These are phyloP conservation scores for Pristis pectinata DNA, from an alignment of 2,797 vertebrate genomes.

Conservation along the genomic window DNA sequence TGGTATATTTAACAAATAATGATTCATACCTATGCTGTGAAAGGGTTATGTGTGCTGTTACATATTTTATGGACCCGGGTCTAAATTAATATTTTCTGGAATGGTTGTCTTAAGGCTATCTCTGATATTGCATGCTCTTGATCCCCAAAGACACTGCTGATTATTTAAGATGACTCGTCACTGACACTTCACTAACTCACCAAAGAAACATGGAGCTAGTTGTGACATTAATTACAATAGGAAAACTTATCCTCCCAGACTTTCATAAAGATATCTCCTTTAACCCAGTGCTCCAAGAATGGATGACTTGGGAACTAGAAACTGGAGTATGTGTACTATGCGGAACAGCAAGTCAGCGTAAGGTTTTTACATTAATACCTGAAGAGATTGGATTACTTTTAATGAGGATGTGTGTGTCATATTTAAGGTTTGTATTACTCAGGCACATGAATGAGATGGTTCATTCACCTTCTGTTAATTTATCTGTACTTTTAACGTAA, in stretches of 20 bases:
- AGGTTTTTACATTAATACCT: too few relatives aligned
- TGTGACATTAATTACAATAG: neutral
- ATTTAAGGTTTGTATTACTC: neutral
- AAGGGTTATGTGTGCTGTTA: slow-evolving; percentile 17
- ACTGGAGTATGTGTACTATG: neutral
- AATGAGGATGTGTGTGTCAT: neutral
- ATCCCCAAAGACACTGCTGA: neutral
- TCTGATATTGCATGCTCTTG: slow-evolving; percentile 20
- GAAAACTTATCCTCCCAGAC: neutral
- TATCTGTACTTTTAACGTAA: neutral
- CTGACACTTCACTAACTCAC: neutral
- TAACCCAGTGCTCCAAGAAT: neutral
- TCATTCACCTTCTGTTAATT: neutral
- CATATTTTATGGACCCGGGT: slow-evolving; percentile 30
- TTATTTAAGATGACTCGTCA: slow-evolving; percentile 28
- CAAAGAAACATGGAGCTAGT: neutral
- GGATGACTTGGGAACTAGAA: neutral
- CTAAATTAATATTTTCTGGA: slow-evolving; percentile 26
- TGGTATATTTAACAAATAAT: neutral
- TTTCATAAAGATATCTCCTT: neutral
- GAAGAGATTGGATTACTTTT: neutral
- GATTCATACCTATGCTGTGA: slow-evolving; percentile 3
- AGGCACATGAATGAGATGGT: neutral
- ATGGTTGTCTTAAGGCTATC: slow-evolving; percentile 33
- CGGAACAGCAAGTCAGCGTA: neutral